phyloP scores from a whole-genome alignment of 2,113 vertebrate species.

The Camelus bactrianus region DNA sequence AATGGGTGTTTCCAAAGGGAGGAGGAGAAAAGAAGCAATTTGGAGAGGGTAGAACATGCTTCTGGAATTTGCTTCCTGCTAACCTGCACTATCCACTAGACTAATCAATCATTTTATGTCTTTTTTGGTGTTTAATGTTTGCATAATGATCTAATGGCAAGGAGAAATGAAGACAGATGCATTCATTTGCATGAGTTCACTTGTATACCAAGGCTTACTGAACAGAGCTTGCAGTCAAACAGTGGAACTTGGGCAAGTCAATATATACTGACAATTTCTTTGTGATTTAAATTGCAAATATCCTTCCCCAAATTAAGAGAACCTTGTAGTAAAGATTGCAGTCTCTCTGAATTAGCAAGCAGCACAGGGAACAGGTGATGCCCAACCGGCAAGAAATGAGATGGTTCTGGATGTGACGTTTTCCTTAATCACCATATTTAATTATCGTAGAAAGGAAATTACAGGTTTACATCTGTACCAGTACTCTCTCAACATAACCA shows the following conservation, averaged over 20 bases:
- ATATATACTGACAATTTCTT: conserved; percentile 43
- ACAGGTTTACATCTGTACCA: neutral
- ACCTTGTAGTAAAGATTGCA: conserved; percentile 47
- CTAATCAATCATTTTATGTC: conserved; percentile 79
- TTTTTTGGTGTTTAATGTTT: conserved; percentile 81
- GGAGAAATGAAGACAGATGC: conserved; percentile 84
- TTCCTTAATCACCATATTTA: conserved; percentile 44
- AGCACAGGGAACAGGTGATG: neutral
- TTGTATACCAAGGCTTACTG: conserved; percentile 75
- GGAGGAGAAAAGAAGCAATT: neutral
- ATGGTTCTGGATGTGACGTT: neutral
- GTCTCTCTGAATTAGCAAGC: neutral
- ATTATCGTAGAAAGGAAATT: conserved; percentile 58
- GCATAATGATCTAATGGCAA: conserved; percentile 80
- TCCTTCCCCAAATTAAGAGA: conserved; percentile 47
- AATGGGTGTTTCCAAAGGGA: neutral
- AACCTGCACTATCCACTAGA: conserved; percentile 61
- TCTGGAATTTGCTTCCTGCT: conserved; percentile 65
- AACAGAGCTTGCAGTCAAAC: conserved; percentile 69
- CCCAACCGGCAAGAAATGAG: neutral
- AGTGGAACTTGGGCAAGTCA: conserved; percentile 55
- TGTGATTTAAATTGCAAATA: conserved; percentile 67
- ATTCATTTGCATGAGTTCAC: conserved; percentile 81
- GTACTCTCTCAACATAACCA: neutral
- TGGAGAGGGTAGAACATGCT: conserved; percentile 29